Evolutionary conservation across 2,888 invertebrate species (phyloP), one percentile per base, ranked within the genome.

Genomic region (Flabesymbios commensalis): DNA sequence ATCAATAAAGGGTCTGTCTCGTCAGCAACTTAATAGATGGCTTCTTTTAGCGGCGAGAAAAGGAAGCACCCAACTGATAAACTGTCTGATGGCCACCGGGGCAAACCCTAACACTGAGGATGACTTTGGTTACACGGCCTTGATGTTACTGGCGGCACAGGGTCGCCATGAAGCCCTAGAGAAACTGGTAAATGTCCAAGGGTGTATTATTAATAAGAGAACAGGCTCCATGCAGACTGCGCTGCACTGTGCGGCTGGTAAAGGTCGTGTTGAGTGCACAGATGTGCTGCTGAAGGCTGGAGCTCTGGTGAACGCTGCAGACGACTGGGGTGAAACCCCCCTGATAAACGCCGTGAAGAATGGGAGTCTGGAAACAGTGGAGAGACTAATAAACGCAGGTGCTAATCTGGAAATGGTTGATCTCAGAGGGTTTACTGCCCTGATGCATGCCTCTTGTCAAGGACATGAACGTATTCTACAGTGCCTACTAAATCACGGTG

Each of bases 261-360:
- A 56, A 36, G 60, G 60, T 32, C 60, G 56, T 17, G 33, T n/a
- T 10, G 29, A 28, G 24, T 60, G 55, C 29, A 41, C 39, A 10
- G 28, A 56, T 2, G 19, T 31, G 24, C 22, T 60, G 36, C 24
- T 60, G 7, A 28, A 56, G 26, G 22, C 2, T 17, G 36, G 60
- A 7, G 60, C 60, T 14, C 32, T 56, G 60, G 48, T 60, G 17
- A 56, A 60, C 29, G 47, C 48, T 0, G 47, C 55, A 3, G 55
- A 60, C 22, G 60, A 60, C 48, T 60, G 60, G 60, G 60, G 60
- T 17, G 55, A 51, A 48, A 60, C 60, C 10, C 55, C 60, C 0
- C 48, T 60, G 1, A 47, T 60, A 14, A 28, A 33, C 10, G 55
- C 48, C 14, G 60, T 60, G 24, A 22, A 22, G n/a, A 42, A 29